Base-by-base conservation (phyloP, 2,888 invertebrate species). In the Gymnocheta viridis region DNA sequence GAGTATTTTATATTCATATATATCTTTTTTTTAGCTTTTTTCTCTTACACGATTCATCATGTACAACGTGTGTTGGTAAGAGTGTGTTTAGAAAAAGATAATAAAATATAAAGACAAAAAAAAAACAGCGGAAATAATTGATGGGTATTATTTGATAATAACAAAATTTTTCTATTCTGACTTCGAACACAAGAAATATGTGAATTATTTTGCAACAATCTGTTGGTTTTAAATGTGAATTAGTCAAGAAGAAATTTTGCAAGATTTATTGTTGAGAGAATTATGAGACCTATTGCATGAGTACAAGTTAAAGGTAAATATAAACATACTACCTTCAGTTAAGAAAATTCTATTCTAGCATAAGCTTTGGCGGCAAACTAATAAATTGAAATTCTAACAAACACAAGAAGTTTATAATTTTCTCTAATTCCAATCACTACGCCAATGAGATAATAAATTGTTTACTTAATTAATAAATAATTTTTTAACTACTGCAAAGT, bases 1-100 rank as follows among this genome's bases (percentile, higher is more conserved):
- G 86, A 89, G 89, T 87, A 89, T 87, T 77, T 78, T 67, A 24
- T 60, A 69, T 81, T 73, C 66, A 9, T 19, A 56, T 3, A 17
- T 66, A 58, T 51, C 9, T 47, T 29, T 17, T 51, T 41, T 60
- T 44, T 62, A 3, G 3, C 24, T 38, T 51, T 29, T 12, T 60
- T 60, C 41, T 32, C n/a, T 10, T 54, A 29, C 6, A 24, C 7
- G 14, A 5, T 19, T 24, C 12, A 51, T 29, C 24, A 24, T 29
- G 3, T 24, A 3, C 12, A 44, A 5, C 2, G 17, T 60, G 29
- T 29, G 38, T 12, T 12, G 12, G 41, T 41, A 17, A 0, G 70
- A 51, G 41, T 51, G 51, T 72, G 19, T 67, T 24, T 47, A 44
- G 3, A 12, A n/a, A 19, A 22, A 38, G 9, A 62, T 69, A 69